Evolutionary conservation across 2,797 vertebrate species (phyloP), one percentile per base, ranked within the genome.

Genomic region (Myripristis jacobus): DNA sequence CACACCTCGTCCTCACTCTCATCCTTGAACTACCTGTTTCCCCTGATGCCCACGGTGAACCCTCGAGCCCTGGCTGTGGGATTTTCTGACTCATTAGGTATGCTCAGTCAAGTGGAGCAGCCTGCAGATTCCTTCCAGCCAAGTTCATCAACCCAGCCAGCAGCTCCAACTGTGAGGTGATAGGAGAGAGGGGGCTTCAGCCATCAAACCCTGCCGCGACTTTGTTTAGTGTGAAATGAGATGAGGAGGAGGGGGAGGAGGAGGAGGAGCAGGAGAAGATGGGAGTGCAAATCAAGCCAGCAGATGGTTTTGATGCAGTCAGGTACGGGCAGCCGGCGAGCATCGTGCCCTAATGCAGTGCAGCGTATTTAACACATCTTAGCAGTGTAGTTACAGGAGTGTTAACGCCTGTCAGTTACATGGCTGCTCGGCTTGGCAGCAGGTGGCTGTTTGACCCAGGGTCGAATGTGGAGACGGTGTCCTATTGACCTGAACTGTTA

Each of bases 51-150:
- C 88, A 85, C 44, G 59, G 74, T 88, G 85, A 92, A 90, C 87
- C 87, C 90, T 82, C 64, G 60, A 90, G 82, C 84, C 72, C 73
- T 60, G 55, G 70, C 82, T 84, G 83, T 90, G 79, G 79, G 87
- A 93, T 93, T 92, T 92, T 93, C 90, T 89, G 87, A 89, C 86
- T 93, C 91, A 93, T 93, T 93, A 91, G 89, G 83, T 78, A 80
- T 91, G 90, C 84, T 91, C 87, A 89, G 84, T 89, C 86, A 86
- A 89, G 89, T 89, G 92, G 72, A 91, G 85, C 79, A 80, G 82
- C 81, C 82, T 77, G 81, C 77, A 18, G 91, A 92, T 93, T 92
- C 89, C 89, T 90, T 91, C 87, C 83, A 90, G 83, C 80, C 87
- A 90, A 83, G 88, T 90, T 90, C 90, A 90, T 86, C 87, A 90